A percentile compares a stretch with the other conserved stretches of the same genome.
phyloP scores from a whole-genome alignment of 2,113 vertebrate genomes.

The Amphiprion ocellaris region DNA sequence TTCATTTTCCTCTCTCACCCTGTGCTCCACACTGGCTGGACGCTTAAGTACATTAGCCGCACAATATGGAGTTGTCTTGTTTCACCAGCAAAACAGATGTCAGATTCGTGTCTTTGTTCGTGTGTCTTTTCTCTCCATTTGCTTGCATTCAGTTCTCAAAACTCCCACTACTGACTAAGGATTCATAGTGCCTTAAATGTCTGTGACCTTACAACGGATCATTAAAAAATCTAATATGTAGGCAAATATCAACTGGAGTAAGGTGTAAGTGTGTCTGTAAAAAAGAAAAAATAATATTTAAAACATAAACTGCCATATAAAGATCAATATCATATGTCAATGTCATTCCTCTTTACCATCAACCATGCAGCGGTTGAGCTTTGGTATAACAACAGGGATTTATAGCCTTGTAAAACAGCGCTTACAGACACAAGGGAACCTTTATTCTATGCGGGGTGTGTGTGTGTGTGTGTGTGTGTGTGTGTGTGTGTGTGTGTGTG shows the following conservation, averaged over 20 bases:
- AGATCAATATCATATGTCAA: conserved; percentile 48
- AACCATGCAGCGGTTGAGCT: conserved; percentile 28
- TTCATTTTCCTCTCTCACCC: conserved; percentile 67
- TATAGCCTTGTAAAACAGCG: conserved; percentile 44
- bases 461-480: neutral
- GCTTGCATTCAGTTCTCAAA: conserved; percentile 25
- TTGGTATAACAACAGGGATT: conserved; percentile 47
- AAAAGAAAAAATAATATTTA: conserved; percentile 38
- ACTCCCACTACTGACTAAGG: conserved; percentile 9
- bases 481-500: neutral
- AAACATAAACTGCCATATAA: conserved; percentile 45
- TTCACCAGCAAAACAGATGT: conserved; percentile 74
- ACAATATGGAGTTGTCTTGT: conserved; percentile 75
- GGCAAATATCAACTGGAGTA: conserved; percentile 38
- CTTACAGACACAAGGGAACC: conserved; percentile 38
- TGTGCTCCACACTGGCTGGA: conserved; percentile 65
- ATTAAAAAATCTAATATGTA: conserved; percentile 40
- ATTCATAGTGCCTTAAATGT: conserved; percentile 25
- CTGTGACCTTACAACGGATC: conserved; percentile 37
- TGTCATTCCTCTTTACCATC: conserved; percentile 22
- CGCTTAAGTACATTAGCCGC: conserved; percentile 75
- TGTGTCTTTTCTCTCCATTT: conserved; percentile 38
- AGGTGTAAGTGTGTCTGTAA: conserved; percentile 18
- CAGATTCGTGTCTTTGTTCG: conserved; percentile 54
- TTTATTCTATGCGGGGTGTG: neutral